Percentiles rank a stretch among this genome's conserved stretches.
phyloP scores from a whole-genome alignment of 1,140 invertebrate genomes.

The Meloidogyne exigua region DNA sequence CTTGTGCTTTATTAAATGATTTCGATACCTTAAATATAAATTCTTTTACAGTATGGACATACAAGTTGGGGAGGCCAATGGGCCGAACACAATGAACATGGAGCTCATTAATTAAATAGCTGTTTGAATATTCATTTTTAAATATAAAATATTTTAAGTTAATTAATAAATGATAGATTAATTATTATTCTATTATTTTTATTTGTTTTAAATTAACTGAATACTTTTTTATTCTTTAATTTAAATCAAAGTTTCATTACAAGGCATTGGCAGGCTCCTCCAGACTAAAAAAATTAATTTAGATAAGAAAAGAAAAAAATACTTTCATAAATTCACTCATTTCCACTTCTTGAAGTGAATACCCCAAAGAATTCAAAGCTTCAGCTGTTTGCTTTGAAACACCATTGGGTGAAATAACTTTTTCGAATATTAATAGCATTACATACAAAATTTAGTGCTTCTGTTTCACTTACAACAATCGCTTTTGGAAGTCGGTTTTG shows the following conservation, averaged over 20 bases:
- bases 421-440: conserved; percentile 60
- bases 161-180: neutral
- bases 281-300: conserved; percentile 36
- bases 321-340: conserved; percentile 63
- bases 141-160: neutral
- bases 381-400: conserved; percentile 47
- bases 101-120: neutral
- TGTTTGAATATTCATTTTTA: conserved; percentile 25
- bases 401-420: conserved; percentile 58
- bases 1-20: no score
- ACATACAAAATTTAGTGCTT: conserved; percentile 60
- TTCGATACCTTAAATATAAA: neutral
- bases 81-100: neutral
- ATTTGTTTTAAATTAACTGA: neutral
- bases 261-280: conserved; percentile 61
- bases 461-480: conserved; percentile 55
- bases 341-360: conserved; percentile 55
- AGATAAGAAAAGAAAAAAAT: neutral
- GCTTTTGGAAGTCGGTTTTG: conserved; percentile 52
- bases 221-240: no score
- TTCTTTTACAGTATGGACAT: neutral
- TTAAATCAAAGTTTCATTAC: conserved; percentile 55
- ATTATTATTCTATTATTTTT: neutral
- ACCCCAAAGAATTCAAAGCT: conserved; percentile 46
- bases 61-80: neutral